These are phyloP conservation scores for Conus canariensis DNA, from an alignment of 2,888 invertebrate species.

Conservation along the genomic window DNA sequence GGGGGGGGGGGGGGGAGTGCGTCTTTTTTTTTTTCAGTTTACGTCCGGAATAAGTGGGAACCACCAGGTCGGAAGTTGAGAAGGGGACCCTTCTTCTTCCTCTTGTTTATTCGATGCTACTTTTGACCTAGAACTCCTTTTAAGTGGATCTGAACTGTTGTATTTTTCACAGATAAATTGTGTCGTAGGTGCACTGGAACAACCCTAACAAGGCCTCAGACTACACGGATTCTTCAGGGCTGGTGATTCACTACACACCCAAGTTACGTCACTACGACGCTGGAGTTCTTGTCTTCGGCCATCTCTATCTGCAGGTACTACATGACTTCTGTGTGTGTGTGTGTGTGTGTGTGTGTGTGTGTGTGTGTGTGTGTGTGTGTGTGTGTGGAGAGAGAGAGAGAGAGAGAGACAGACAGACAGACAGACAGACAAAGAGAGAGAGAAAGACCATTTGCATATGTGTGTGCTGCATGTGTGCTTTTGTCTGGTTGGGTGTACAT, in stretches of 20 bases:
- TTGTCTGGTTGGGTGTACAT: background rate
- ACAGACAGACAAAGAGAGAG: too few relatives aligned
- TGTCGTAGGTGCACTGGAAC: conserved; percentile 54
- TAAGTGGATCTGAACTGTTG: too few relatives aligned
- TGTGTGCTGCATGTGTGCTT: background rate
- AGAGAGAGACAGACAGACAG: too few relatives aligned
- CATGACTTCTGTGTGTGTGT: background rate
- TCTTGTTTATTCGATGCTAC: too few relatives aligned
- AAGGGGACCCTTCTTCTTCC: too few relatives aligned
- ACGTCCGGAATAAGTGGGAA: too few relatives aligned
- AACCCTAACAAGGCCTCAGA: conserved; percentile 43
- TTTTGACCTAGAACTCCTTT: too few relatives aligned
- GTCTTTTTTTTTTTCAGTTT: too few relatives aligned
- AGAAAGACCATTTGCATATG: background rate
- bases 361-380: background rate
- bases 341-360: background rate
- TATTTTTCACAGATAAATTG: too few relatives aligned
- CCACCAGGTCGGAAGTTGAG: too few relatives aligned
- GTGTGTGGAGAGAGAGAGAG: background rate
- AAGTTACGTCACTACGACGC: conserved; percentile 49
- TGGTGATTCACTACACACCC: conserved; percentile 50
- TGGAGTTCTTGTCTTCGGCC: conserved; percentile 54
- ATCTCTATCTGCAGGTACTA: conserved; percentile 50
- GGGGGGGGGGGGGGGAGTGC: too few relatives aligned
- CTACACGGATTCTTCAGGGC: conserved; percentile 51